Evolutionary conservation across 1,140 invertebrate species (phyloP).

Genomic region (Tetraneura akinire): DNA sequence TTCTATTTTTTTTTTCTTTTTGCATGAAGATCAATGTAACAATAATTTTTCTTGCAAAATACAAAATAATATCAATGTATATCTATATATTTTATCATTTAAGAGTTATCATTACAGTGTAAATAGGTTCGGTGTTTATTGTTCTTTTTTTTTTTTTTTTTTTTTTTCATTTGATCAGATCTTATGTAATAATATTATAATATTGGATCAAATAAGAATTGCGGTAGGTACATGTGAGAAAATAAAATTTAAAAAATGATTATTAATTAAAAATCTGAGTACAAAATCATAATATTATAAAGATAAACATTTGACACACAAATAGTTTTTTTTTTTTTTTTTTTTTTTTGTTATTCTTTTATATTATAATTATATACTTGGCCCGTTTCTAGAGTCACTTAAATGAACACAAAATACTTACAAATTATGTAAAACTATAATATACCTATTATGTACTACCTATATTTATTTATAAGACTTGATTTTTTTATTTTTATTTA

Average conservation of each 20-base stretch:
- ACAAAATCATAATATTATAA: neutral
- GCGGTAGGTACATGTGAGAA: neutral
- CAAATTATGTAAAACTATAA: too few species aligned
- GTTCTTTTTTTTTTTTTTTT: too few species aligned
- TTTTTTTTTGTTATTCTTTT: neutral
- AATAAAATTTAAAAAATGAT: neutral
- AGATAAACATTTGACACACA: neutral
- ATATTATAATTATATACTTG: neutral
- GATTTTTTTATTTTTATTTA: slow-evolving; percentile 21
- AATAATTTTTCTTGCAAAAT: neutral
- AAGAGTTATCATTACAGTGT: too few species aligned
- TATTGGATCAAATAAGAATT: neutral
- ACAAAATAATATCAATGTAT: too few species aligned
- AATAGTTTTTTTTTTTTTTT: neutral
- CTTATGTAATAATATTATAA: neutral
- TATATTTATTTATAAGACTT: slow-evolving; percentile 23
- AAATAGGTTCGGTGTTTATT: too few species aligned
- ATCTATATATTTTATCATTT: too few species aligned
- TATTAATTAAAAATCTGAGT: neutral
- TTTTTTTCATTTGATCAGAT: too few species aligned
- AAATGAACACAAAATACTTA: too few species aligned
- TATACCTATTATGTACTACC: neutral
- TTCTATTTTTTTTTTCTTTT: neutral
- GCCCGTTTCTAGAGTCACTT: too few species aligned
- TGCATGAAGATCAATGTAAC: neutral